Evolutionary conservation across 2,113 vertebrate genomes (phyloP).

Genomic region (Pseudolaguvia tuberculata): DNA sequence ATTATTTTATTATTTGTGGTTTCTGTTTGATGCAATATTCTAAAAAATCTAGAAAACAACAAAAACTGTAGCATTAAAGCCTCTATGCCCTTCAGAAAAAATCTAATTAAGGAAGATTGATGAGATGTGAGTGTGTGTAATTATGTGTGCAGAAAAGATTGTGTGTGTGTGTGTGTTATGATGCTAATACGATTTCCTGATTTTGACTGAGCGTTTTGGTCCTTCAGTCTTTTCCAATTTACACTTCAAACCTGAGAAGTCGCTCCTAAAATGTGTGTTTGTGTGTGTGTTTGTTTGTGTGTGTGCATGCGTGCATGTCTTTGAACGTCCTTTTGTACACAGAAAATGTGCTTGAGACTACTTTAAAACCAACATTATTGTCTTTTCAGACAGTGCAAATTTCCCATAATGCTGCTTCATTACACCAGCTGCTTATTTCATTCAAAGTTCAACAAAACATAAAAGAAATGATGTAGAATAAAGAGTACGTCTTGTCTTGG

Average conservation of each 20-base stretch:
- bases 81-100: neutral
- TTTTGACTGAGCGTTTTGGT: slow-evolving; percentile 69
- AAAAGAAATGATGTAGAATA: neutral
- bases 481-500: neutral
- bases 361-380: slow-evolving; percentile 21
- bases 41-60: neutral
- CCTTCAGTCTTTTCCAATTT: slow-evolving; percentile 63
- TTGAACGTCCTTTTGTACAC: slow-evolving; percentile 67
- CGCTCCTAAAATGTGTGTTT: slow-evolving; percentile 60
- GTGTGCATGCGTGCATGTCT: slow-evolving; percentile 57
- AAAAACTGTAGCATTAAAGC: neutral
- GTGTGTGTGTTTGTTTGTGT: slow-evolving; percentile 20
- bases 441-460: slow-evolving; percentile 3
- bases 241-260: slow-evolving; percentile 77
- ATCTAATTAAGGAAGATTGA: slow-evolving; percentile 19
- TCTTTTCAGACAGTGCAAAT: slow-evolving; percentile 20
- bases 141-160: slow-evolving; percentile 7
- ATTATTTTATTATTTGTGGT: too few relatives aligned
- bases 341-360: slow-evolving; percentile 64
- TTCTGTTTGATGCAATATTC: too few relatives aligned
- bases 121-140: neutral
- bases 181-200: slow-evolving; percentile 43
- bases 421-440: slow-evolving; percentile 9
- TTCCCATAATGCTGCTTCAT: slow-evolving; percentile 18
- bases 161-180: slow-evolving; percentile 21